phyloP scores from a whole-genome alignment of 1,140 invertebrate species.

The Habropoda laboriosa region DNA sequence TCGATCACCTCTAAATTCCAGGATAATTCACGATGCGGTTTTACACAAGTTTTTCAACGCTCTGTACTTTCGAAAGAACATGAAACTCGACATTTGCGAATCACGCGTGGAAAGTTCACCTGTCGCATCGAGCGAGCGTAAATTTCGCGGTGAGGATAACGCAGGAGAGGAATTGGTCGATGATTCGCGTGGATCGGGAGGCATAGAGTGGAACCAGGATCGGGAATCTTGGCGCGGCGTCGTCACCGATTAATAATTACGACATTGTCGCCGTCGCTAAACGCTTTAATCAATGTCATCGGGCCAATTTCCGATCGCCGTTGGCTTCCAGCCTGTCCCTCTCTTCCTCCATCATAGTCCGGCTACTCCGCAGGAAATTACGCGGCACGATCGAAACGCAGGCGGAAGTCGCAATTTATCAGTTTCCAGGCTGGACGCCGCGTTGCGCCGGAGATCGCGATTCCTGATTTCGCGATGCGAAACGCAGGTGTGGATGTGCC shows the following conservation, averaged over 20 bases:
- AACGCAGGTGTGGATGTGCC: slow-evolving; percentile 41
- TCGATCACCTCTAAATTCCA: too few species aligned
- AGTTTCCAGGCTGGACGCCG: slow-evolving; percentile 71
- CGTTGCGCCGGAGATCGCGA: slow-evolving; percentile 53
- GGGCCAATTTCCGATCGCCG: slow-evolving; percentile 82
- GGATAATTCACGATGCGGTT: too few species aligned
- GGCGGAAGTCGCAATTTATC: slow-evolving; percentile 79
- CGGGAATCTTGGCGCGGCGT: slow-evolving; percentile 74
- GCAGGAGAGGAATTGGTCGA: too few species aligned
- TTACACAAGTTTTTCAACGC: too few species aligned
- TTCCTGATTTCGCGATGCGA: slow-evolving; percentile 59
- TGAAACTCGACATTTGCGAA: too few species aligned
- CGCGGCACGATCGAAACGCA: slow-evolving; percentile 75
- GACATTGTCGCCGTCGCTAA: slow-evolving; percentile 77
- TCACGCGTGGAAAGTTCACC: too few species aligned
- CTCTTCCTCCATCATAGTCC: slow-evolving; percentile 62
- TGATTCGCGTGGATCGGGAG: not conserved
- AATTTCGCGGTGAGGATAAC: too few species aligned
- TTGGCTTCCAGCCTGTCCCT: slow-evolving; percentile 72
- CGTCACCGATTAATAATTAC: slow-evolving; percentile 81
- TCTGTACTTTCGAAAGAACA: too few species aligned
- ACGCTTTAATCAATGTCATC: slow-evolving; percentile 83
- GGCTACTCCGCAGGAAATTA: slow-evolving; percentile 76
- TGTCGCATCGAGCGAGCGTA: too few species aligned
- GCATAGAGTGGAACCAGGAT: slow-evolving; percentile 31